Evolutionary conservation across 2,888 invertebrate genomes (phyloP), one percentile per base, ranked within the genome.

Genomic region (Emmelina monodactyla): DNA sequence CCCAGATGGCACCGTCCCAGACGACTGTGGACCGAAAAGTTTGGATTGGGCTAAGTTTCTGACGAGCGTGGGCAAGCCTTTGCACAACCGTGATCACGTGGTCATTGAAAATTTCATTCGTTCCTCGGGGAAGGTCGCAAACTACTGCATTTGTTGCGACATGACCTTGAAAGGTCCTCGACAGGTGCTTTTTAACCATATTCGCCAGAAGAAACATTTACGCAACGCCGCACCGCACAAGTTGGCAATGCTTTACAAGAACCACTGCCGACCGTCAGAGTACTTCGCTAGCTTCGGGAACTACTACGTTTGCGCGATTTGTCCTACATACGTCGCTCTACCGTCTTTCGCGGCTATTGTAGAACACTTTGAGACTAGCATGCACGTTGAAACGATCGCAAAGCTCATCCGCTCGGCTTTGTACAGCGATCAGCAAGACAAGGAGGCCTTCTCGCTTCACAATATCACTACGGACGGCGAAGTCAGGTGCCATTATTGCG

Each of bases 281-380:
- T 78, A 76, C 39, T 79, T 51, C 39, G 79, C 79, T 1, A 76
- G 78, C 19, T 79, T 79, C 43, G 79, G 79, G 14, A 79, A 79
- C 33, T 76, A 58, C 41, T 79, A 73, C 50, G 51, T 73, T 0
- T 79, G 79, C 46, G 44, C 71, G 0, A 51, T 79, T 1, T 79
- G 79, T 36, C 73, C 78, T 0, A 53, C 58, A 0, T 64, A 61
- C 33, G 49, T 71, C 1, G 73, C 76, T 0, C 31, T 73, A 14
- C 76, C 79, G 0, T 78, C 78, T 0, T 73, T 78, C 41, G 66
- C 73, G 0, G 71, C 73, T 0, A 72, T 78, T 10, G 67, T 70
- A 0, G 73, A 76, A 11, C 79, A 79, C 28, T 67, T 71, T n/a
- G 76, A 78, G 9, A 64, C 75, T 44, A 47, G 50, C 0, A 25